Evolutionary conservation across 2,888 invertebrate species (phyloP).

Genomic region (Drosophila buzzatii): DNA sequence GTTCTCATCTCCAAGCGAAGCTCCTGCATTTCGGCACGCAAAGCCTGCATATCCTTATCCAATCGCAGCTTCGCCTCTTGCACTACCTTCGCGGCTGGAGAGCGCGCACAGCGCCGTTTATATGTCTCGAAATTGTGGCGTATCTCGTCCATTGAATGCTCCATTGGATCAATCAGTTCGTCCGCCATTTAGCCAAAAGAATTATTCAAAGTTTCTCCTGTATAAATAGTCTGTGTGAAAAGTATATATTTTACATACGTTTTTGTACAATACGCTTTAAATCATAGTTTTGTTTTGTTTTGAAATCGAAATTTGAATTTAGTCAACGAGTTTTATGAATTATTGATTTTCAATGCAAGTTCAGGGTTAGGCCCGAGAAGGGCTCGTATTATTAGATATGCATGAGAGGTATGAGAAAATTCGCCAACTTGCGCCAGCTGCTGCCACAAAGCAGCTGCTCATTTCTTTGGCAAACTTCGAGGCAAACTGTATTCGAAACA

Average conservation of each 20-base stretch:
- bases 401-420: slow-evolving; percentile 60
- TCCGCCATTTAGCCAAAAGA: background rate
- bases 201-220: too few relatives aligned
- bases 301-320: slow-evolving; percentile 19
- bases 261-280: background rate
- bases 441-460: slow-evolving; percentile 60
- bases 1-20: slow-evolving; percentile 7
- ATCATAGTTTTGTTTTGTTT: background rate
- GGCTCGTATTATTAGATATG: slow-evolving; percentile 52
- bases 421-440: slow-evolving; percentile 55
- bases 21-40: slow-evolving; percentile 22
- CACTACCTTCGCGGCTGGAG: background rate
- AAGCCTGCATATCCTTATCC: slow-evolving; percentile 9
- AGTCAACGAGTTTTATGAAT: slow-evolving; percentile 25
- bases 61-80: slow-evolving; percentile 9
- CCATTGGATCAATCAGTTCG: slow-evolving; percentile 5
- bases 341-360: slow-evolving; percentile 75
- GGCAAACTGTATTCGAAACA: slow-evolving; percentile 42
- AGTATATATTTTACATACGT: background rate
- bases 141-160: slow-evolving; percentile 43
- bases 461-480: slow-evolving; percentile 59
- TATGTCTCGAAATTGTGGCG: slow-evolving; percentile 32
- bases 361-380: slow-evolving; percentile 56
- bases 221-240: background rate
- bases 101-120: background rate